Percentiles rank a stretch among this genome's conserved stretches.
phyloP scores from a whole-genome alignment of 2,797 vertebrate genomes.

The Myiotriccus ornatus region DNA sequence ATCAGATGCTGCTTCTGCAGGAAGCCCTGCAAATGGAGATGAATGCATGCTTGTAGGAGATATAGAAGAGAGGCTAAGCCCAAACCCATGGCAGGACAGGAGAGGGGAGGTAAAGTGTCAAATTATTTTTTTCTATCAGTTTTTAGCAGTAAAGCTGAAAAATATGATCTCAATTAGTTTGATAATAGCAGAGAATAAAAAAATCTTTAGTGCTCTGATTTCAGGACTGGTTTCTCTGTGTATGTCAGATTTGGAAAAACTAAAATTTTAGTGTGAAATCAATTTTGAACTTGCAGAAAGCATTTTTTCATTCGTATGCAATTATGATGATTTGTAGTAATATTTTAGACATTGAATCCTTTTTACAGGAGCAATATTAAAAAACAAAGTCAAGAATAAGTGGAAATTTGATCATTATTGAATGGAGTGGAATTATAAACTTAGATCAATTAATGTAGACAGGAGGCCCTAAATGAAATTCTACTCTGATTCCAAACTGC shows the following conservation, averaged over 20 bases:
- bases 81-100: constrained; percentile 93
- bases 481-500: background rate
- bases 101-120: constrained; percentile 85
- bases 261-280: background rate
- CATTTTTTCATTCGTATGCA: background rate
- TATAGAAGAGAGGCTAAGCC: constrained; percentile 88
- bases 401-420: background rate
- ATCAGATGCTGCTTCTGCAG: constrained; percentile 81
- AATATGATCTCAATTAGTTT: background rate
- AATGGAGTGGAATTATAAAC: background rate
- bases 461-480: background rate
- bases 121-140: background rate
- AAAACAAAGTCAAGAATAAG: background rate
- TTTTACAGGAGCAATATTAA: background rate
- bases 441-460: background rate
- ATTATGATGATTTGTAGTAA: background rate
- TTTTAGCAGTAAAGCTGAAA: background rate
- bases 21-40: constrained; percentile 84
- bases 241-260: background rate
- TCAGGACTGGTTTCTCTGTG: background rate
- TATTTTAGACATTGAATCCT: background rate
- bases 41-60: constrained; percentile 81
- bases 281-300: background rate
- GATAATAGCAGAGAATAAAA: background rate
- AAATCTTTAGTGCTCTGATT: background rate